Evolutionary conservation across 1,140 invertebrate species (phyloP).

Genomic region (Diachasma alloeum): DNA sequence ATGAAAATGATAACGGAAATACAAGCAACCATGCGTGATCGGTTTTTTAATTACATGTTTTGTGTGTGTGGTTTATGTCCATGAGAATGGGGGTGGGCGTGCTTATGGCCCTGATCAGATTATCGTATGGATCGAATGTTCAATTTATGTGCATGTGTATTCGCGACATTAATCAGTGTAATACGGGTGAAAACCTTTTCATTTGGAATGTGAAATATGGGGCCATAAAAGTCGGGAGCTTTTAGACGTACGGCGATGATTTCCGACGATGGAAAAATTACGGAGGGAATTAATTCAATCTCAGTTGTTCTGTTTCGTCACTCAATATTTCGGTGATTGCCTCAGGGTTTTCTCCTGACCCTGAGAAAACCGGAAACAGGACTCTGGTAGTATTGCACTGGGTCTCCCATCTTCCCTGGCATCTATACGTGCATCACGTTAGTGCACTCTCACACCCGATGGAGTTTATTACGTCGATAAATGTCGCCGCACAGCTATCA

Average conservation of each 20-base stretch:
- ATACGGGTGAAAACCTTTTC: background rate
- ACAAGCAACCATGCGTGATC: background rate
- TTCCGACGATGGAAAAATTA: background rate
- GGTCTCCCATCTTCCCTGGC: background rate
- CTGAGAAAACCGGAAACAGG: too few relatives aligned
- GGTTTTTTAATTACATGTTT: background rate
- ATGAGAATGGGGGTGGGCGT: background rate
- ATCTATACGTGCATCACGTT: background rate
- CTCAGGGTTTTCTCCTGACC: too few relatives aligned
- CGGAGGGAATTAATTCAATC: too few relatives aligned
- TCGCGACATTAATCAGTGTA: background rate
- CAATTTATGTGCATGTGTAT: background rate
- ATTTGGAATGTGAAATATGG: background rate
- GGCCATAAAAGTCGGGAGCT: background rate
- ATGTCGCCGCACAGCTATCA: constrained; percentile 23
- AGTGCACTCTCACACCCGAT: constrained; percentile 16
- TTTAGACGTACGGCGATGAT: background rate
- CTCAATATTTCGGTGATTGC: too few relatives aligned
- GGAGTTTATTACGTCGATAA: constrained; percentile 29
- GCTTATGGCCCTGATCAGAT: background rate
- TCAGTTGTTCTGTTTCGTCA: too few relatives aligned
- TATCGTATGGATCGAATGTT: background rate
- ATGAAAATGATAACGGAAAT: background rate
- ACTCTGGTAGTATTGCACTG: background rate
- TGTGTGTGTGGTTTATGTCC: background rate